A percentile compares a stretch with the other conserved stretches of the same genome.
Evolutionary conservation across 1,140 invertebrate genomes (phyloP).

Genomic region (Ruditapes philippinarum): DNA sequence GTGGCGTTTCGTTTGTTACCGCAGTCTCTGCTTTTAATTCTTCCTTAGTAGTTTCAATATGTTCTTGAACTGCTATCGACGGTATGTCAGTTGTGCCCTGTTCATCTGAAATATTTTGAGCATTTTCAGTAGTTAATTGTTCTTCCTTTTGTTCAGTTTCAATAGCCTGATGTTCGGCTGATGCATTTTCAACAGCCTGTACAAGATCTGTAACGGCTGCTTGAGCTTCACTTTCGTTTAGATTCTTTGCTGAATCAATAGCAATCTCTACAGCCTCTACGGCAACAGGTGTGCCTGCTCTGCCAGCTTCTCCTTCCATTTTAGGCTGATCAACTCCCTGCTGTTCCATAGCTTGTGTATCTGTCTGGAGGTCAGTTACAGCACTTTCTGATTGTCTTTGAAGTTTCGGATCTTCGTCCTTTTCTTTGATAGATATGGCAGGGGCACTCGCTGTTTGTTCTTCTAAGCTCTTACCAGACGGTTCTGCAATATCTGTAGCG

Average conservation of each 20-base stretch:
- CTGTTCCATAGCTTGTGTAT: not conserved
- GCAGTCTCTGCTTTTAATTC: not conserved
- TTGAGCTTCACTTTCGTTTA: not conserved
- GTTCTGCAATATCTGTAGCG: not conserved
- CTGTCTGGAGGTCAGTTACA: not conserved
- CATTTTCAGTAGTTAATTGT: not conserved
- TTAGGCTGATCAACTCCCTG: not conserved
- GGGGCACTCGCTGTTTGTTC: conserved; percentile 2
- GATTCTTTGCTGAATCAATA: not conserved
- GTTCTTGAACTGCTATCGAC: too few species aligned
- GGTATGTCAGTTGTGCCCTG: not conserved
- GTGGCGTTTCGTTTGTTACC: not conserved
- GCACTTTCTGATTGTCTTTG: conserved; percentile 24
- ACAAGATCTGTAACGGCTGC: not conserved
- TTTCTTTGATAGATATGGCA: not conserved
- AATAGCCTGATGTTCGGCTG: not conserved
- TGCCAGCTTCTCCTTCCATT: not conserved
- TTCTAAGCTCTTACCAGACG: not conserved
- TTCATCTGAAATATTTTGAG: not conserved
- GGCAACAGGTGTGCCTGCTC: not conserved
- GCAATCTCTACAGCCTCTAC: conserved; percentile 24
- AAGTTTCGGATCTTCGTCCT: not conserved
- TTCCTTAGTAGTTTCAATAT: not conserved
- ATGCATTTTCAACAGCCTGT: not conserved
- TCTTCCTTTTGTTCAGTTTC: not conserved